These are phyloP conservation scores for Drosophila sproati DNA, from an alignment of 1,140 invertebrate genomes.

Conservation along the genomic window DNA sequence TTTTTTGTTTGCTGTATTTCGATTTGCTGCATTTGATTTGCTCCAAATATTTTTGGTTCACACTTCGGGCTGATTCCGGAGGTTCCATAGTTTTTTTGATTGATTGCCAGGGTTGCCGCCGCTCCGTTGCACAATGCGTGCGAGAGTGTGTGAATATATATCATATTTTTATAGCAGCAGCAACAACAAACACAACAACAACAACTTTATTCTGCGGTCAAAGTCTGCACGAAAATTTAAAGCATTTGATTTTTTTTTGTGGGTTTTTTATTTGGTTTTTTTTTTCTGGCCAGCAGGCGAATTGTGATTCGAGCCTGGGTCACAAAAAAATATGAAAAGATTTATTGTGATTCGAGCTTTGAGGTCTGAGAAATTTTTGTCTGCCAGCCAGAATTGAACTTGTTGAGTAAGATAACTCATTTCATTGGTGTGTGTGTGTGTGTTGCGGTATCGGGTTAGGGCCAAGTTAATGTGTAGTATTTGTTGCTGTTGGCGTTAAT, in stretches of 20 bases:
- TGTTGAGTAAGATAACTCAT: slow-evolving; percentile 45
- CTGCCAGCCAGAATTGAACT: slow-evolving; percentile 27
- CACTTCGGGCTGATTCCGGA: slow-evolving; percentile 64
- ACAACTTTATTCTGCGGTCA: slow-evolving; percentile 61
- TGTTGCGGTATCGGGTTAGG: neutral
- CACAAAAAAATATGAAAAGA: slow-evolving; percentile 54
- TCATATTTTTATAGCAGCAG: slow-evolving; percentile 74
- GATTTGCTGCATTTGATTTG: slow-evolving; percentile 72
- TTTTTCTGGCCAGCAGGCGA: slow-evolving; percentile 29
- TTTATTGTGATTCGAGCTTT: slow-evolving; percentile 56
- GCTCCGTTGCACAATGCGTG: slow-evolving; percentile 33
- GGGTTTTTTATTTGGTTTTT: slow-evolving; percentile 18
- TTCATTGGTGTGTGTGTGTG: slow-evolving; percentile 27
- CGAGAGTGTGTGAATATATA: slow-evolving; percentile 76
- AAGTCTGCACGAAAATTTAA: slow-evolving; percentile 73
- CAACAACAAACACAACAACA: slow-evolving; percentile 41
- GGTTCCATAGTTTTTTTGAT: slow-evolving; percentile 71
- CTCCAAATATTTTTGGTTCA: slow-evolving; percentile 75
- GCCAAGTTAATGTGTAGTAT: slow-evolving; percentile 13
- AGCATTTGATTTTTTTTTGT: slow-evolving; percentile 45
- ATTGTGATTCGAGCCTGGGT: slow-evolving; percentile 21
- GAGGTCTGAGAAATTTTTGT: slow-evolving; percentile 58
- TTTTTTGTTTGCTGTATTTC: slow-evolving; percentile 11
- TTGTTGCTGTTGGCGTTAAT: slow-evolving; percentile 45
- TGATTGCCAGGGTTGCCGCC: slow-evolving; percentile 56